phyloP scores from a whole-genome alignment of 2,797 vertebrate species.

The Cercopithecus diana region DNA sequence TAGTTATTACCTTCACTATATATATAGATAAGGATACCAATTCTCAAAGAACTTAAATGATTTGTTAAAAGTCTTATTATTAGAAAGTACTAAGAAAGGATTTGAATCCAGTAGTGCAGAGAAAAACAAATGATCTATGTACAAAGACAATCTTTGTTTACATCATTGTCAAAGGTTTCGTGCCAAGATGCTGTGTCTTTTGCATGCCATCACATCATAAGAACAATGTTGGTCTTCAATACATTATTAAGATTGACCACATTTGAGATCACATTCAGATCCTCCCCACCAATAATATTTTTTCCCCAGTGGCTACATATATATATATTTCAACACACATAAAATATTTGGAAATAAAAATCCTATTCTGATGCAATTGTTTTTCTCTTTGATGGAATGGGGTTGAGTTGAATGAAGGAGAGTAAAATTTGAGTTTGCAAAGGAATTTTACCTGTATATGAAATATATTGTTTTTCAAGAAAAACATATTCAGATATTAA shows the following conservation, averaged over 20 bases:
- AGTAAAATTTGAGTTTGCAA: neutral
- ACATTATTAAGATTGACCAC: neutral
- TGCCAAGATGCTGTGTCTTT: neutral
- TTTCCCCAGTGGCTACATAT: too few relatives aligned
- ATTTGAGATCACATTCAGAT: neutral
- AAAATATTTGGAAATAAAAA: neutral
- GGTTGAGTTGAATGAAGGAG: neutral
- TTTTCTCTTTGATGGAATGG: neutral
- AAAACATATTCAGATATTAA: neutral
- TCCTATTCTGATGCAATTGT: neutral
- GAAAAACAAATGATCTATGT: neutral
- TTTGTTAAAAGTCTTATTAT: neutral
- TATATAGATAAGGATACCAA: neutral
- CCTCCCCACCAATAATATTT: neutral
- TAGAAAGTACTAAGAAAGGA: neutral
- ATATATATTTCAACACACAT: neutral
- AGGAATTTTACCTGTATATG: neutral
- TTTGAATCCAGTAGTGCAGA: neutral
- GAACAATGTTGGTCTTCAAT: neutral
- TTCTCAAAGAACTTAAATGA: neutral
- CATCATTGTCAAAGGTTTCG: neutral
- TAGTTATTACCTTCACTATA: neutral
- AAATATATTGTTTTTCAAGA: conserved; percentile 31
- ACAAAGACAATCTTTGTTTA: neutral
- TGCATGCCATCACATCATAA: neutral